Base-by-base conservation (phyloP, 2,888 invertebrate genomes). In the Melinaea menophilus region DNA sequence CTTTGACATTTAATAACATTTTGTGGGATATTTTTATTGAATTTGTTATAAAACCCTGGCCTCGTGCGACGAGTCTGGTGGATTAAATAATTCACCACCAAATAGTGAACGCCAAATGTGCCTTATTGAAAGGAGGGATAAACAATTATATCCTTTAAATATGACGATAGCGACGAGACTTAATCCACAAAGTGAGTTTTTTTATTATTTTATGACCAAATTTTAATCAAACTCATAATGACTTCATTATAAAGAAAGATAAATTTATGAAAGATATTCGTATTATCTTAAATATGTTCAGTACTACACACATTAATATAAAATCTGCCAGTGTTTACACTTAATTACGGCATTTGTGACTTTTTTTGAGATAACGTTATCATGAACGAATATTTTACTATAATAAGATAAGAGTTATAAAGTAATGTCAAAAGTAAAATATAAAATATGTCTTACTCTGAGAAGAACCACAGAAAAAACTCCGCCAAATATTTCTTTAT, bases 131-230 rank as follows among this genome's bases (percentile, higher is more conserved):
- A 80, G 78, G 73, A 79, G 79, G 73, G 77, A 79, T 68, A 73
- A 73, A 65, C 79, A 72, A 69, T 76, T 80, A 73, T 73, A 75
- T 73, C 77, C 80, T 74, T 72, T 80, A 72, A 83, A 83, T 67
- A 90, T 89, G 88, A 90, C 88, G 72, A 77, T 90, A 73, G 82
- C 89, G 55, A 83, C 85, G 61, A 84, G 86, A 75, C 76, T 88
- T 75, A 78, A 79, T 65, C 75, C 81, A 41, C 85, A 81, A 78
- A 87, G 89, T 88, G 82, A 89, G 88, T 86, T 51, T 7, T 4
- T 9, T 46, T 46, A 45, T 2, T 45, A 46, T 46, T 3, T 46
- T 22, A 22, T 46, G 12, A n/a, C 46, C 12, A 46, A 46, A 46
- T 4, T 11, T 4, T 11, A 46, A 46, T n/a, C 11, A 46, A 12